Evolutionary conservation across 2,888 invertebrate genomes (phyloP).

Genomic region (Macrophya alboannulata): DNA sequence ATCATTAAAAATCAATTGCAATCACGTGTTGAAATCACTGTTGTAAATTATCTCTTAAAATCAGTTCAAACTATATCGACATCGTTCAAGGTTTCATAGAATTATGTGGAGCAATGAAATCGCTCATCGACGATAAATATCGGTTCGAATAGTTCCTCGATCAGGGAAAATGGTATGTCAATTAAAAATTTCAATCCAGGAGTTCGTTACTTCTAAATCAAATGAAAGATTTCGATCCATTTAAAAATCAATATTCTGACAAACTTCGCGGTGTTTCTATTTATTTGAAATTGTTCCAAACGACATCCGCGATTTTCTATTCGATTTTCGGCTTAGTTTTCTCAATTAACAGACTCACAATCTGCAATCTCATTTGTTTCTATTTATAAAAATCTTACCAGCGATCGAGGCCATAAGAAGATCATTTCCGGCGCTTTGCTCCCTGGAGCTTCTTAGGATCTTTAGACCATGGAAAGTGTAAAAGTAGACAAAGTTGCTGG

Average conservation of each 20-base stretch:
- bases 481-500: conserved; percentile 97
- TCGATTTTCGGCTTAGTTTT: not conserved
- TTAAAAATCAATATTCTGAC: not conserved
- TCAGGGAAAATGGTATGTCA: not conserved
- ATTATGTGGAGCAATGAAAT: too few species aligned
- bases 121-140: too few species aligned
- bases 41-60: too few species aligned
- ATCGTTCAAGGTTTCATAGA: too few species aligned
- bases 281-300: not conserved
- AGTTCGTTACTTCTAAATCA: not conserved
- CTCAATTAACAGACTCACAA: not conserved
- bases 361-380: not conserved
- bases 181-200: not conserved
- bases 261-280: not conserved
- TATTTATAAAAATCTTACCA: conserved; percentile 80
- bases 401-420: conserved; percentile 89
- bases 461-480: conserved; percentile 95
- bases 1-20: too few species aligned
- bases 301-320: not conserved
- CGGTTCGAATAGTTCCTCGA: too few species aligned
- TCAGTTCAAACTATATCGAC: too few species aligned
- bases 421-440: conserved; percentile 87
- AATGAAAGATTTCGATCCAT: not conserved
- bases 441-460: conserved; percentile 76
- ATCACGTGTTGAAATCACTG: too few species aligned